Conservation (phyloP, 2,797 vertebrate species). For the Poecile montanus region DNA sequence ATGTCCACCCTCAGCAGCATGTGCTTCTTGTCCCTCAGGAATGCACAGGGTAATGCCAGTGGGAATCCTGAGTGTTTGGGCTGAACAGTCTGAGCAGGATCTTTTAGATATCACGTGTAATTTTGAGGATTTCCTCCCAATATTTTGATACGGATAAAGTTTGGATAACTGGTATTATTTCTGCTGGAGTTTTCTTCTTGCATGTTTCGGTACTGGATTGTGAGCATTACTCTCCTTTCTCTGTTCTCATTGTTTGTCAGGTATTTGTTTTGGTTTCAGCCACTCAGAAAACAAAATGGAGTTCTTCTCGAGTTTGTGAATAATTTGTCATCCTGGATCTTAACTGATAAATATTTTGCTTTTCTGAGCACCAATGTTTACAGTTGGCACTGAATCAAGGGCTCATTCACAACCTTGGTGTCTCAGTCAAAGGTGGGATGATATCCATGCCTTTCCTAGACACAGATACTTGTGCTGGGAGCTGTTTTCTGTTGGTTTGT, state of each 20-base stretch:
- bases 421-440: background rate
- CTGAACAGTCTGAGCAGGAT: background rate
- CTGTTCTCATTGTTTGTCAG: background rate
- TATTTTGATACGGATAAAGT: background rate
- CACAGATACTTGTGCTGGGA: background rate
- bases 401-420: background rate
- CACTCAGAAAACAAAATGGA: background rate
- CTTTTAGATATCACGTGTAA: accelerated
- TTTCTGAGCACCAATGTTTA: background rate
- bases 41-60: accelerated
- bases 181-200: background rate
- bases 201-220: background rate
- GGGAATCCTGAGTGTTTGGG: background rate
- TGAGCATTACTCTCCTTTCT: background rate
- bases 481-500: background rate
- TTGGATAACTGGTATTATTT: background rate
- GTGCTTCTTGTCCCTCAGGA: background rate
- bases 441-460: background rate
- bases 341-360: background rate
- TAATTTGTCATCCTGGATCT: background rate
- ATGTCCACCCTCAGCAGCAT: accelerated
- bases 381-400: background rate
- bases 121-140: background rate
- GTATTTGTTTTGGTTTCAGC: background rate
- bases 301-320: background rate